Base-by-base conservation (phyloP, 2,888 invertebrate species). In the Amaurobius ferox region DNA sequence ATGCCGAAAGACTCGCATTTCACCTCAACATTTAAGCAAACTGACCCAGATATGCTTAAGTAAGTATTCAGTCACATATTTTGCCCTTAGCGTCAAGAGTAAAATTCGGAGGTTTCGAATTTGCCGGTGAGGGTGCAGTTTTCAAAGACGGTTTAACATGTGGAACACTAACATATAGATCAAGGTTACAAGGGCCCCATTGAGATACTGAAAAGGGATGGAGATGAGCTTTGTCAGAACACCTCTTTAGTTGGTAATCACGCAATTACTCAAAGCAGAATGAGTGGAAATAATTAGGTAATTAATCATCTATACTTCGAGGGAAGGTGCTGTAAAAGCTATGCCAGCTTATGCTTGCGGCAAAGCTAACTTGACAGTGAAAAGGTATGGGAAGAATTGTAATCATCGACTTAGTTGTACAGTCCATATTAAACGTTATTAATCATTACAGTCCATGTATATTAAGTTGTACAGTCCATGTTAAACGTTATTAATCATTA, bases 101-200 rank as follows among this genome's bases (percentile, higher is more conserved):
- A 16, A 7, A 44, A 44, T 44, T 44, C 16, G 35, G n/a, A 44
- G 44, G 44, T 16, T 44, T 44, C 44, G 2, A 44, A 44, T 44
- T 16, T 44, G 6, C 44, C 44, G 16, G 5, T 35, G 35, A 35
- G 5, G 9, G 35, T 7, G 6, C 5, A 35, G 35, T 40, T 16
- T 28, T 55, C 11, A 26, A 30, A 72, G 9, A 19, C 48, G 71
- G 55, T 55, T 55, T 55, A 19, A 6, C 19, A 72, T 55, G 55
- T 48, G 55, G 71, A 72, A 72, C 71, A 32, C 9, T 44, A 16
- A 6, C 16, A 23, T 55, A 23, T 6, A 30, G 48, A 72, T 72
- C 71, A 72, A 72, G 71, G 71, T 29, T 55, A 19, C 30, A 11
- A 29, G 39, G 30, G 55, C 71, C 71, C 71, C 55, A 55, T 55